Evolutionary conservation across 2,797 vertebrate genomes (phyloP).

Genomic region (Ctenopoma multispine): DNA sequence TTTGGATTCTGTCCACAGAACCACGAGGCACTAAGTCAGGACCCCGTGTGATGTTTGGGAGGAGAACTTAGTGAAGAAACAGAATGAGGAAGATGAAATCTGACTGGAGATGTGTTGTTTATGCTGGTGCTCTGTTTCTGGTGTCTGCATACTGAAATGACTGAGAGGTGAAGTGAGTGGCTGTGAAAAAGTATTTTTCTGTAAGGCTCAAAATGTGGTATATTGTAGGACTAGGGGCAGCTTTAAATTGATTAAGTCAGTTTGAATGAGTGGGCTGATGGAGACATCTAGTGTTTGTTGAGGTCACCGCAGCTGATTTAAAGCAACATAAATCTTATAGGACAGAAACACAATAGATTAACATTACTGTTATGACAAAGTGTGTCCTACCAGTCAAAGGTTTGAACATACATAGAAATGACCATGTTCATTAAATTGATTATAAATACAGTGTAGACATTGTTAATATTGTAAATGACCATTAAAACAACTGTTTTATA

Average conservation of each 20-base stretch:
- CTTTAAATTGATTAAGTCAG: neutral
- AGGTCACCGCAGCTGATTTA: slow-evolving; percentile 44
- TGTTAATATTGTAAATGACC: too few species aligned
- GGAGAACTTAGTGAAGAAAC: slow-evolving; percentile 51
- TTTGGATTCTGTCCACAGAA: slow-evolving; percentile 81
- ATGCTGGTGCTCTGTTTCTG: neutral
- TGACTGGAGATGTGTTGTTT: slow-evolving; percentile 10
- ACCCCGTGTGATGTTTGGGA: slow-evolving; percentile 77
- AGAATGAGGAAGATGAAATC: neutral
- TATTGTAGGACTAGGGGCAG: neutral
- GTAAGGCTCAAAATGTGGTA: neutral
- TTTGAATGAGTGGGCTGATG: slow-evolving; percentile 24
- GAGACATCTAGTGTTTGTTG: slow-evolving; percentile 69
- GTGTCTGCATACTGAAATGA: slow-evolving; percentile 6
- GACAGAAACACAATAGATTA: neutral
- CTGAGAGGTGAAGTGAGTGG: neutral
- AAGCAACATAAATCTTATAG: neutral
- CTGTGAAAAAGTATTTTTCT: neutral
- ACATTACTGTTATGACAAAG: too few species aligned
- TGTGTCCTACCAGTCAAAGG: too few species aligned
- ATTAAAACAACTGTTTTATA: too few species aligned
- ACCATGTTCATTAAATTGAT: too few species aligned
- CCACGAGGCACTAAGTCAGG: slow-evolving; percentile 49
- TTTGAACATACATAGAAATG: too few species aligned
- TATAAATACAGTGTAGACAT: too few species aligned